Evolutionary conservation across 2,113 vertebrate genomes (phyloP).

Genomic region (Zapus hudsonius): DNA sequence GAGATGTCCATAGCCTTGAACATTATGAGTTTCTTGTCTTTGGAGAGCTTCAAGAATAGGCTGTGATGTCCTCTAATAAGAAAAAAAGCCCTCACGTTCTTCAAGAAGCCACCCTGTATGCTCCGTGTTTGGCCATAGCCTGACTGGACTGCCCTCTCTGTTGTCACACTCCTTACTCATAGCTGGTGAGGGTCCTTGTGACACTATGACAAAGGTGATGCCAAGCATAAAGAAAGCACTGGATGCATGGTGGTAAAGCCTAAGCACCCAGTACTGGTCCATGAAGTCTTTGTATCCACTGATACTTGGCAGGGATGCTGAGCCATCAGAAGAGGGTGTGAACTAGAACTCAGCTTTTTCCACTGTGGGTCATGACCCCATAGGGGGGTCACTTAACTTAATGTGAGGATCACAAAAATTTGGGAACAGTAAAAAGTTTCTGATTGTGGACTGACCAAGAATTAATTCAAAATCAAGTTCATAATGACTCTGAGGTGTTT

Average conservation of each 20-base stretch:
- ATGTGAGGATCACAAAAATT: background rate
- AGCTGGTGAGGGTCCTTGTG: accelerated
- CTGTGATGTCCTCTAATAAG: background rate
- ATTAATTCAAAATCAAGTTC: background rate
- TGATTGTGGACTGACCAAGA: background rate
- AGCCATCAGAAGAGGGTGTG: background rate
- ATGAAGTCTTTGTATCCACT: accelerated
- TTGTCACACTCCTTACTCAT: background rate
- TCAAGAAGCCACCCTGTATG: background rate
- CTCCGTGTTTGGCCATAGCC: background rate
- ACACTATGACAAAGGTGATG: background rate
- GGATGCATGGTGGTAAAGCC: background rate
- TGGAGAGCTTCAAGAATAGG: background rate
- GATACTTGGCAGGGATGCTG: background rate
- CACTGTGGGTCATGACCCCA: background rate
- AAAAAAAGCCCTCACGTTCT: background rate
- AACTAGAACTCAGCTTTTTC: background rate
- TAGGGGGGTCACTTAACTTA: background rate
- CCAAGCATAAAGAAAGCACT: too few relatives aligned
- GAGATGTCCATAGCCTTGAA: background rate
- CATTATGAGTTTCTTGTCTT: background rate
- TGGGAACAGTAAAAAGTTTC: background rate
- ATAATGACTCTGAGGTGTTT: background rate
- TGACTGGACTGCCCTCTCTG: background rate
- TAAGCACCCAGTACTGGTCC: accelerated